Conservation (phyloP, 2,888 invertebrate species). For the Frankliniella intonsa region DNA sequence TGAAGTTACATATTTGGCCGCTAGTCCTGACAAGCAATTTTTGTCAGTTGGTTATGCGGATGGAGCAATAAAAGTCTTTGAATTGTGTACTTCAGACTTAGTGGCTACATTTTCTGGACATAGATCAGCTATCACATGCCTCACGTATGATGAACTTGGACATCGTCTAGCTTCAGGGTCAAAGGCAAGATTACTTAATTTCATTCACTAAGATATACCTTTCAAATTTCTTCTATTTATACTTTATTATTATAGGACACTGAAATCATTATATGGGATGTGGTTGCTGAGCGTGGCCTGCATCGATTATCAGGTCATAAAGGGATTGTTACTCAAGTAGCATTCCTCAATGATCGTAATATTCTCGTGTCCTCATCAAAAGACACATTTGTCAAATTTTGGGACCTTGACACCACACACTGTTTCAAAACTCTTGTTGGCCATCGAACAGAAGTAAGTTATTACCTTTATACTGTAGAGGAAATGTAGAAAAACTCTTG, state of each 20-base stretch:
- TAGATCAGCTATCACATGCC: conserved; percentile 71
- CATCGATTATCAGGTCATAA: conserved; percentile 89
- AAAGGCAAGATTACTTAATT: conserved; percentile 54
- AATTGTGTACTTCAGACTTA: conserved; percentile 66
- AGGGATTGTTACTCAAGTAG: conserved; percentile 75
- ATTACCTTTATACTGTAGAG: neutral
- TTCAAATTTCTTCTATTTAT: conserved; percentile 16
- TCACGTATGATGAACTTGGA: conserved; percentile 78
- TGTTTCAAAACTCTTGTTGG: conserved; percentile 94
- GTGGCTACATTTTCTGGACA: conserved; percentile 78
- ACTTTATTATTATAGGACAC: conserved; percentile 63
- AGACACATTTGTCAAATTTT: conserved; percentile 93
- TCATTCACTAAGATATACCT: neutral
- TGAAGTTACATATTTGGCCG: conserved; percentile 69
- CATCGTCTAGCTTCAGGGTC: conserved; percentile 84
- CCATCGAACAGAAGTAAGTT: conserved; percentile 70
- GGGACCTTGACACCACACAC: conserved; percentile 92
- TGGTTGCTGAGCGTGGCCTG: conserved; percentile 84
- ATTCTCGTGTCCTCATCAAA: conserved; percentile 79
- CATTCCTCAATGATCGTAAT: conserved; percentile 65
- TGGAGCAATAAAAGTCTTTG: conserved; percentile 80
- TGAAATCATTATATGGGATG: conserved; percentile 91
- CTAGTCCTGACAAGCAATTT: conserved; percentile 69
- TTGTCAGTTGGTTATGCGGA: conserved; percentile 90
- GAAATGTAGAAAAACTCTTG: neutral